Conservation (phyloP, 1,140 invertebrate species). For the Sitodiplosis mosellana region DNA sequence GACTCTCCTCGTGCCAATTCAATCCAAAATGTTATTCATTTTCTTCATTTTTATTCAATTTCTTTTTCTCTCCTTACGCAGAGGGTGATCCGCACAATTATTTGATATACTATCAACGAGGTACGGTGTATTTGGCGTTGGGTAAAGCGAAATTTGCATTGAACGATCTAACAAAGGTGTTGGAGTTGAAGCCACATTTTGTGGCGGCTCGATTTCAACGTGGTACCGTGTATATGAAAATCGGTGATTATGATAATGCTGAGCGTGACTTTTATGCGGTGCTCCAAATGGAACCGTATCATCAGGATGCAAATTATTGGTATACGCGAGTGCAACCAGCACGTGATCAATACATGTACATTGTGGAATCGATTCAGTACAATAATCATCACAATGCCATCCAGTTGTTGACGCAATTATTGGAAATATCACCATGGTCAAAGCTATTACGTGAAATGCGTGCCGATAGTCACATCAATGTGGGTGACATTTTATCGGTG, state of each 20-base stretch:
- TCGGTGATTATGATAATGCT: constrained; percentile 68
- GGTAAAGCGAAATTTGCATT: constrained; percentile 92
- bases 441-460: constrained; percentile 63
- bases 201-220: constrained; percentile 71
- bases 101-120: constrained; percentile 84
- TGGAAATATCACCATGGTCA: constrained; percentile 86
- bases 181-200: constrained; percentile 91
- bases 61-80: constrained; percentile 29
- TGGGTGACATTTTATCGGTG: constrained; percentile 68
- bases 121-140: constrained; percentile 89
- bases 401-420: constrained; percentile 44
- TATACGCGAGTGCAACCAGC: constrained; percentile 44
- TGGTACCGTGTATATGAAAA: constrained; percentile 74
- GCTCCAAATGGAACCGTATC: constrained; percentile 54
- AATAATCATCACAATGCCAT: constrained; percentile 52
- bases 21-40: background rate
- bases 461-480: constrained; percentile 61
- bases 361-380: constrained; percentile 42
- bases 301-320: constrained; percentile 51
- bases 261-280: constrained; percentile 66
- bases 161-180: constrained; percentile 77
- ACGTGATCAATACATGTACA: constrained; percentile 43
- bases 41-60: background rate
- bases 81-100: constrained; percentile 94
- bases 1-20: too few species aligned